Evolutionary conservation across 2,113 vertebrate genomes (phyloP), one percentile per base, ranked within the genome.

Genomic region (Theristicus caerulescens): DNA sequence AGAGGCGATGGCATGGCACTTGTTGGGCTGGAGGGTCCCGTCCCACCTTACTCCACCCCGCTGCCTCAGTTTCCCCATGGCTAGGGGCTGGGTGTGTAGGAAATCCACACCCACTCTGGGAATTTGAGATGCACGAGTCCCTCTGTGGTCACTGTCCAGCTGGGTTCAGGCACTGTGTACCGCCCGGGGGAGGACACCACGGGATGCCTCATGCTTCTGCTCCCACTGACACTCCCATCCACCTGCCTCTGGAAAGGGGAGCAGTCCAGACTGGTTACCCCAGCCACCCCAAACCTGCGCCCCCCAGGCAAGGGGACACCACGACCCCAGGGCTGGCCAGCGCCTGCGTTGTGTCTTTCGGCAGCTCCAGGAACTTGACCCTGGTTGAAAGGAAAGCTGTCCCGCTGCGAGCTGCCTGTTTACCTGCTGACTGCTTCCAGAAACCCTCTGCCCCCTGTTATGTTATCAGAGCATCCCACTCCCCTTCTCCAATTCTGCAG

Each of bases 401-500:
- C 78, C 82, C 0, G 0, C 86, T 86, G 85, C 77, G 16, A 36
- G 65, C 94, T 92, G 96, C 92, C 96, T 93, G 72, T 71, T 89
- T 96, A 93, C 90, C 92, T 80, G 79, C 38, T 96, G 97, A 92
- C 91, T 95, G 93, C 92, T 94, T 94, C 94, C 96, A 97, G 97
- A 96, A 36, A 14, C 85, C 90, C 69, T 65, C 58, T 79, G 86
- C 46, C 70, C 76, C 42, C 57, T 84, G 61, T 62, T 87, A 36
- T 89, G 96, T 93, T 71, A 88, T 88, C 97, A 81, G 95, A 81
- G 77, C 92, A 86, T 69, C 51, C 24, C 34, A 49, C 26, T 65
- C 36, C 36, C 52, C 22, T 21, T 55, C 83, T 74, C 70, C 72
- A 42, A 7, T 69, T 34, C 80, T 81, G 47, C 72, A 44, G 47